Evolutionary conservation across 2,113 vertebrate genomes (phyloP).

Genomic region (Nothoprocta perdicaria): DNA sequence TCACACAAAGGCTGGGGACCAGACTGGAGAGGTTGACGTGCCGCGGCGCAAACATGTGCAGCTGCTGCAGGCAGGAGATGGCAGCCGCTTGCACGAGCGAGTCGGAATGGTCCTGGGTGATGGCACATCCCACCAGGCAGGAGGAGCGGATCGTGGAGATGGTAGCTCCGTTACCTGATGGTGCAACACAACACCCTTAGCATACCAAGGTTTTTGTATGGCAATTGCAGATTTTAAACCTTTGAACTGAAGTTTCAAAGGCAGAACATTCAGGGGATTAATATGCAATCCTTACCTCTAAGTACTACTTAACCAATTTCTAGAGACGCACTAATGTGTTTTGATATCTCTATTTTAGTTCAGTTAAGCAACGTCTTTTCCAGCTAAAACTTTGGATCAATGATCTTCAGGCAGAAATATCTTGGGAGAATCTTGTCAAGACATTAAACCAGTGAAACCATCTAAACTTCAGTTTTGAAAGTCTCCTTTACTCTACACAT

Average conservation of each 20-base stretch:
- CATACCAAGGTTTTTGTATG: neutral
- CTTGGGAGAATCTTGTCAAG: neutral
- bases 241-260: neutral
- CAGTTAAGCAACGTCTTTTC: neutral
- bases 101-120: constrained; percentile 98
- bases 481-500: neutral
- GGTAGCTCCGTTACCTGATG: constrained; percentile 89
- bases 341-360: neutral
- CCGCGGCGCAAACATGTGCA: constrained; percentile 98
- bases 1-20: constrained; percentile 94
- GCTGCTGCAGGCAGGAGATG: constrained; percentile 97
- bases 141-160: constrained; percentile 98
- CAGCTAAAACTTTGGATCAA: neutral
- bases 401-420: neutral
- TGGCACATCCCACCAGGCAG: constrained; percentile 97
- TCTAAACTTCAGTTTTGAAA: neutral
- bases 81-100: constrained; percentile 97
- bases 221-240: neutral
- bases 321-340: neutral
- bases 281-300: neutral
- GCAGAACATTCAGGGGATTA: neutral
- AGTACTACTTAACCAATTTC: neutral
- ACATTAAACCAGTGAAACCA: neutral
- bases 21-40: constrained; percentile 98
- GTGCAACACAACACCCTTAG: constrained; percentile 4